Conservation (phyloP, 2,797 vertebrate genomes). For the Heliangelus exortis region DNA sequence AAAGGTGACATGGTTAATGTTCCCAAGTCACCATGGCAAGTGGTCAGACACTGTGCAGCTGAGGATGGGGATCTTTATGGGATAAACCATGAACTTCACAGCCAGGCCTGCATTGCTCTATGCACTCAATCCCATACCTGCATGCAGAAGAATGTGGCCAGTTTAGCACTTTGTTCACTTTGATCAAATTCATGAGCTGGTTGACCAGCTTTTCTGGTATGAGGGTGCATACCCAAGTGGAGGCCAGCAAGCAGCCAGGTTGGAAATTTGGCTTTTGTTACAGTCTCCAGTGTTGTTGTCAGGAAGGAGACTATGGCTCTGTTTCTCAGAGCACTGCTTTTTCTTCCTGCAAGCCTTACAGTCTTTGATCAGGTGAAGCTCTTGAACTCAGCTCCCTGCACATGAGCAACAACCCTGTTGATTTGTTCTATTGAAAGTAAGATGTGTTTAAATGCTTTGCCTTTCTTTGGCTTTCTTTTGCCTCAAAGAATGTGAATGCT, state of each 20-base stretch:
- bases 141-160: background rate
- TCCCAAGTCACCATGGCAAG: background rate
- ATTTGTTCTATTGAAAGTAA: background rate
- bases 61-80: background rate
- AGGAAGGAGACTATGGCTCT: background rate
- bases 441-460: constrained; percentile 21
- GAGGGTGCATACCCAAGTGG: background rate
- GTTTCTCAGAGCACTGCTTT: background rate
- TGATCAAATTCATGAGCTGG: background rate
- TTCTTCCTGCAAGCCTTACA: background rate
- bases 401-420: background rate
- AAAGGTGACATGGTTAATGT: background rate
- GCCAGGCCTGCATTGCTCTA: background rate
- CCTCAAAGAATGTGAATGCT: background rate
- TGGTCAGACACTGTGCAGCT: rapidly evolving
- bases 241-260: background rate
- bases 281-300: background rate
- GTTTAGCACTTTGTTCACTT: background rate
- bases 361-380: background rate
- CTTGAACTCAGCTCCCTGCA: background rate
- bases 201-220: background rate
- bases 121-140: background rate
- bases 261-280: background rate
- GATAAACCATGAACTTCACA: background rate
- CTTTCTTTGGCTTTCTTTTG: background rate